Evolutionary conservation across 1,140 invertebrate species (phyloP).

Genomic region (Dreissena rostriformis): DNA sequence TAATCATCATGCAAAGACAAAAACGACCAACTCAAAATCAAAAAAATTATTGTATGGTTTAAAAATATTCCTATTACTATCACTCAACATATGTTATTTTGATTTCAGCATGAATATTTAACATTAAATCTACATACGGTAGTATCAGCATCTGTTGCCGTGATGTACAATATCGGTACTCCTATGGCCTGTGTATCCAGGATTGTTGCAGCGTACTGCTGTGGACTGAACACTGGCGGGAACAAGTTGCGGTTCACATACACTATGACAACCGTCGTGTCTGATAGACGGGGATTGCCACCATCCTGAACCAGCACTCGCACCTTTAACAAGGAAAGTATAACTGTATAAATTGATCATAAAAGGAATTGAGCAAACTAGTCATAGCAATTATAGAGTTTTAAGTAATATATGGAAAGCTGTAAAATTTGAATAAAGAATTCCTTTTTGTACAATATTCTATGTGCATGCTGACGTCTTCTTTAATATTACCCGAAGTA

Average conservation of each 20-base stretch:
- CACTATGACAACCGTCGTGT: slow-evolving; percentile 61
- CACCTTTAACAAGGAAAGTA: slow-evolving; percentile 31
- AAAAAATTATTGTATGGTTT: too few species aligned
- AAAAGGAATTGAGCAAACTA: background rate
- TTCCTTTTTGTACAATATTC: too few species aligned
- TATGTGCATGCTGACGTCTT: too few species aligned
- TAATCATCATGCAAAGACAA: too few species aligned
- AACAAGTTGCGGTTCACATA: slow-evolving; percentile 88
- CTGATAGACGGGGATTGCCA: slow-evolving; percentile 79
- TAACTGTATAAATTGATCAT: too few species aligned
- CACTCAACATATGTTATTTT: too few species aligned
- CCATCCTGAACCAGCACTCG: slow-evolving; percentile 65
- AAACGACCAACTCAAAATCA: too few species aligned
- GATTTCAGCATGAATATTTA: too few species aligned
- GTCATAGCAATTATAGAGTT: background rate
- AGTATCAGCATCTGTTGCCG: slow-evolving; percentile 64
- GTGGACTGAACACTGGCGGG: slow-evolving; percentile 84
- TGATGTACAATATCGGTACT: slow-evolving; percentile 49
- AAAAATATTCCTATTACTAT: too few species aligned
- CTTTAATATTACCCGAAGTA: too few species aligned
- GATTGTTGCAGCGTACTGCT: slow-evolving; percentile 55
- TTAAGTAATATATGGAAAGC: too few species aligned
- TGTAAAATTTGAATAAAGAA: too few species aligned
- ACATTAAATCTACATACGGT: slow-evolving; percentile 44
- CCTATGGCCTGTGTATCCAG: slow-evolving; percentile 63